A percentile compares a stretch with the other conserved stretches of the same genome.
Conservation (phyloP, 2,797 vertebrate genomes). For the Gorsachius magnificus region DNA sequence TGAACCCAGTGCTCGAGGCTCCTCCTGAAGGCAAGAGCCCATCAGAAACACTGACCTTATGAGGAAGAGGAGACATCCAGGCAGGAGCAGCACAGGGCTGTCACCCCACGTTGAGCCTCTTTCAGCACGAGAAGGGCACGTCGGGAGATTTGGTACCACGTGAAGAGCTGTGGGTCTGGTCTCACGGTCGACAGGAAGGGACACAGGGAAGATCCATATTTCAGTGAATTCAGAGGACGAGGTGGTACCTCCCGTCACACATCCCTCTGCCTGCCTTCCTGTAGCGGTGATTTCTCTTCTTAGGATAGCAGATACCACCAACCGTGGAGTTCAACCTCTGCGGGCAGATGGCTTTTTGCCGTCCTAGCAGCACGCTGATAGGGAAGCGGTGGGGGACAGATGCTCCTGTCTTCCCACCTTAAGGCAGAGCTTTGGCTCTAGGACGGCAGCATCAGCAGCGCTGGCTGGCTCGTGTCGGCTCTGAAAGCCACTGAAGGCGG, state of each 20-base stretch:
- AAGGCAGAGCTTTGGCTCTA: background rate
- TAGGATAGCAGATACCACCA: background rate
- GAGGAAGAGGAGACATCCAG: background rate
- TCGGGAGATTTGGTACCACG: fast-evolving
- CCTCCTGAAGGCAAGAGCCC: background rate
- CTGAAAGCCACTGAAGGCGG: background rate
- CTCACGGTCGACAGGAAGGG: background rate
- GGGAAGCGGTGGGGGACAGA: background rate
- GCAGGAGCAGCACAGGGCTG: background rate
- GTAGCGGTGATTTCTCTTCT: background rate
- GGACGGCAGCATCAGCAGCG: background rate
- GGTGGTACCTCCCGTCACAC: background rate
- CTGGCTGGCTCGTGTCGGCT: fast-evolving
- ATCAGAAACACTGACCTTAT: background rate
- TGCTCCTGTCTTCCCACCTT: background rate
- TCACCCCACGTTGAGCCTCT: fast-evolving
- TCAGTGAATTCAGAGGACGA: background rate
- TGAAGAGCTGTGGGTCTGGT: background rate
- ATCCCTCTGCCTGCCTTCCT: background rate
- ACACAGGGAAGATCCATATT: fast-evolving
- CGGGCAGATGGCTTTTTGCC: background rate
- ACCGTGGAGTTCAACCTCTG: background rate
- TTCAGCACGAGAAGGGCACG: background rate
- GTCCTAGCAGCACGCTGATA: background rate
- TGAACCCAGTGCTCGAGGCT: background rate